Base-by-base conservation (phyloP, 37 sponge, comb jelly and placozoan species). In the Theonella swinhoei region DNA sequence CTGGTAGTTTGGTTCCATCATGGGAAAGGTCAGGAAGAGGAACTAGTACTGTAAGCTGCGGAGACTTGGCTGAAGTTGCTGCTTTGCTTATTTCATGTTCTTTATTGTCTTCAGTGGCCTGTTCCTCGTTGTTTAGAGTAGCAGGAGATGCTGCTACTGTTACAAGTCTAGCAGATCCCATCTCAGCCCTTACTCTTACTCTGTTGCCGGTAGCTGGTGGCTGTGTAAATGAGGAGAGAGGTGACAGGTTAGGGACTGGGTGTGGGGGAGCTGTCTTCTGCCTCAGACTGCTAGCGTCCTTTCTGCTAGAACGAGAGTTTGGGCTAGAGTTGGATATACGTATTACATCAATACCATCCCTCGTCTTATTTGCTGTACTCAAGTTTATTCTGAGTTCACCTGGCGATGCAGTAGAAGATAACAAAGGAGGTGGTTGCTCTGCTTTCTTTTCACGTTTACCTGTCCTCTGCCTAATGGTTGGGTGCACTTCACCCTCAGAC, bases 281-380 rank as follows among this genome's bases (percentile, higher is more conserved):
- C n/a, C n/a, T n/a, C n/a, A n/a, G n/a, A n/a, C n/a, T n/a, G 54
- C 14, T 14, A 47, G 14, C 54, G 7, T 47, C 54, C 14, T 14
- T 47, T 14, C 11, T 7, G 14, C 54, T 47, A 14, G 7, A 14
- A 47, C 54, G 7, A 14, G 54, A 47, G 4, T 22, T 30, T 4
- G 66, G 36, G 63, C 79, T 38, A 61, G 58, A 33, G 28, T 40
- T 34, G 8, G 90, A 89, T 32, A 89, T 43, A 24, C 38, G 36
- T 34, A 90, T 90, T 2, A 90, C 77, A 75, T 90, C 90, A 39
- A 90, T 85, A 3, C 90, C 90, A 75, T 85, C 63, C 40, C 90
- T 84, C 25, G 67, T 43, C 43, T 85, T 70, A 39, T 75, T 82
- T 9, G 39, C 0, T 17, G 33, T 71, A 4, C 25, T 38, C 41